These are phyloP conservation scores for Crioceris asparagi DNA, from an alignment of 2,888 invertebrate species.

Conservation along the genomic window DNA sequence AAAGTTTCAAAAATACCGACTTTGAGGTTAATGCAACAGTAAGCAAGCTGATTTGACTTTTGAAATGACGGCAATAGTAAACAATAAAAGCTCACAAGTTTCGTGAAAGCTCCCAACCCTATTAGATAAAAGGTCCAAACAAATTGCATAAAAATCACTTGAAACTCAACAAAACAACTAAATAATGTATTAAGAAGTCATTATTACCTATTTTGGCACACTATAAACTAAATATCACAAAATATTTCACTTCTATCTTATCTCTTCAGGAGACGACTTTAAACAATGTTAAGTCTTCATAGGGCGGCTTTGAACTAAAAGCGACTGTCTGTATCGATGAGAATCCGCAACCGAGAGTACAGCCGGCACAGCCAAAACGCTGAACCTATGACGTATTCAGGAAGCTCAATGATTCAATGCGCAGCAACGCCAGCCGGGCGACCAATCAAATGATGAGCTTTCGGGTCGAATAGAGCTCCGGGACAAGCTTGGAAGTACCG, in stretches of 20 bases:
- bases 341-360: conserved; percentile 23
- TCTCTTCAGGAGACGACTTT: conserved; percentile 33
- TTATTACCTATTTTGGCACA: conserved; percentile 42
- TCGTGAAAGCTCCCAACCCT: no score
- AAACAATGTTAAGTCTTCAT: conserved; percentile 32
- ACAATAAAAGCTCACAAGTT: no score
- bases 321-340: conserved; percentile 26
- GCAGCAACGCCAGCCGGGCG: conserved; percentile 21
- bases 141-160: conserved; percentile 2
- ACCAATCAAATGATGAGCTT: conserved; percentile 31
- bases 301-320: conserved; percentile 36
- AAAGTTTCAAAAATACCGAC: no score
- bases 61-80: no score
- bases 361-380: conserved; percentile 20
- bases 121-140: not conserved
- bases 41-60: no score
- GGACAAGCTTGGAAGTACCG: conserved; percentile 30
- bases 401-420: conserved; percentile 25
- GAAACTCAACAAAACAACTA: conserved; percentile 3
- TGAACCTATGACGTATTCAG: conserved; percentile 26
- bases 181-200: no score
- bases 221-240: conserved; percentile 39
- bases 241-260: conserved; percentile 35
- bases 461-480: conserved; percentile 26
- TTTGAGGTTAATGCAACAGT: no score